These are phyloP conservation scores for Spodoptera littoralis DNA, from an alignment of 2,888 invertebrate genomes.

Conservation along the genomic window DNA sequence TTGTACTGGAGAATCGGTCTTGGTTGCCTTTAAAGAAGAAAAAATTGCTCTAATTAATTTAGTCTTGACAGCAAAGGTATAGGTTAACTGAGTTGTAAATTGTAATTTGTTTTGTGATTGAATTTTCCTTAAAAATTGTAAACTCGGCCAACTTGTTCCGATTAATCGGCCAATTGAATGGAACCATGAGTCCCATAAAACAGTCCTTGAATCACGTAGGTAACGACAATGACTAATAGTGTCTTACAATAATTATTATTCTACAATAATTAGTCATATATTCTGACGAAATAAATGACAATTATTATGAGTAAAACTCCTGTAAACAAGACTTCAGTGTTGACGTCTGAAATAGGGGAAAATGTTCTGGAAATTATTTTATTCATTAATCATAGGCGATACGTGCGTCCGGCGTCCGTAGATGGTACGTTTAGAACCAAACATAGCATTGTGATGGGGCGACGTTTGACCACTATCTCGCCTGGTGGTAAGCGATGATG, in stretches of 20 bases:
- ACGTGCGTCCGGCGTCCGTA: too few species aligned
- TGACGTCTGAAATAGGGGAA: constrained; percentile 60
- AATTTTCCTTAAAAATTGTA: constrained; percentile 20
- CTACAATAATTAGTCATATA: constrained; percentile 43
- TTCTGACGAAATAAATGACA: constrained; percentile 31
- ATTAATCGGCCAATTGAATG: constrained; percentile 38
- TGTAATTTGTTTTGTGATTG: too few species aligned
- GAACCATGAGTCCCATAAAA: constrained; percentile 31
- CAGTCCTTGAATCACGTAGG: constrained; percentile 21
- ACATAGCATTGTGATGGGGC: too few species aligned
- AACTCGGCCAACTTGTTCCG: constrained; percentile 9
- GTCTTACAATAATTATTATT: constrained; percentile 16
- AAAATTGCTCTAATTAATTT: constrained; percentile 22
- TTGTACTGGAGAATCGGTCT: too few species aligned
- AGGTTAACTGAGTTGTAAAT: too few species aligned
- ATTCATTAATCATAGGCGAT: constrained; percentile 21
- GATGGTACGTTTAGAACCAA: too few species aligned
- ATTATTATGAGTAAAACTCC: constrained; percentile 23
- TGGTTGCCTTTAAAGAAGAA: background rate
- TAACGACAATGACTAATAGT: constrained; percentile 40
- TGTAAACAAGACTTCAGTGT: constrained; percentile 24
- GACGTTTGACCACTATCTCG: too few species aligned
- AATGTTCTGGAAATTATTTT: constrained; percentile 38
- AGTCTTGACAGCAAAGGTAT: constrained; percentile 8
- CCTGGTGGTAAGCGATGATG: too few species aligned